phyloP scores from a whole-genome alignment of 2,888 invertebrate species.

The Leptinotarsa peninsularis region DNA sequence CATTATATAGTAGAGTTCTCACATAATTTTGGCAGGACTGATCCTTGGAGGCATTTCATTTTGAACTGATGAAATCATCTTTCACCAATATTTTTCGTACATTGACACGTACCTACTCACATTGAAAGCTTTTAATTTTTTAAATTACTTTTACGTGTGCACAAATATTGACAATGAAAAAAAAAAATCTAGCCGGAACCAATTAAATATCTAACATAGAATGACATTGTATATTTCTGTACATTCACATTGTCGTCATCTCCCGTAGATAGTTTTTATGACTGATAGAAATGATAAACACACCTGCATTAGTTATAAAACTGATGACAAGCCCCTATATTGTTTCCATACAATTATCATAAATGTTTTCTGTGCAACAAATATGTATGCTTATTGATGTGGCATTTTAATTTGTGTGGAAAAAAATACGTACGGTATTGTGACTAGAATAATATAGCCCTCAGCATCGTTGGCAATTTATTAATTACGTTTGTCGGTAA shows the following conservation, averaged over 20 bases:
- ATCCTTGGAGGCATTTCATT: too few species aligned
- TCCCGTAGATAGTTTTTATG: neutral
- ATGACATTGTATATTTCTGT: slow-evolving; percentile 4
- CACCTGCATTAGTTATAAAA: slow-evolving; percentile 25
- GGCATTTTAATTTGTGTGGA: slow-evolving; percentile 13
- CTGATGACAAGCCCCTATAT: slow-evolving; percentile 24
- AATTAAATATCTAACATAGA: slow-evolving; percentile 5
- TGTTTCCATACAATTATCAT: slow-evolving; percentile 25
- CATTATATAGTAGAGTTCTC: too few species aligned
- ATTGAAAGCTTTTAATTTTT: neutral
- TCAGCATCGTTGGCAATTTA: too few species aligned
- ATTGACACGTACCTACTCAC: too few species aligned
- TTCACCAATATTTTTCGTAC: too few species aligned
- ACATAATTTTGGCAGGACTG: too few species aligned
- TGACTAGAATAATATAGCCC: neutral
- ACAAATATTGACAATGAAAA: slow-evolving; percentile 4
- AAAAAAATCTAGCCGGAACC: slow-evolving; percentile 17
- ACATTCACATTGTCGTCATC: slow-evolving; percentile 10
- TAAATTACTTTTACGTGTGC: neutral
- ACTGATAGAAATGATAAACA: slow-evolving; percentile 23
- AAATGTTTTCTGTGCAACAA: slow-evolving; percentile 17
- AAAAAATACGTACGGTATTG: slow-evolving; percentile 1
- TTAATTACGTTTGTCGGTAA: too few species aligned
- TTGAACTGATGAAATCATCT: too few species aligned
- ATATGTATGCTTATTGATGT: slow-evolving; percentile 10